phyloP scores from a whole-genome alignment of 2,797 vertebrate species.

The Crocodylus rhombifer region DNA sequence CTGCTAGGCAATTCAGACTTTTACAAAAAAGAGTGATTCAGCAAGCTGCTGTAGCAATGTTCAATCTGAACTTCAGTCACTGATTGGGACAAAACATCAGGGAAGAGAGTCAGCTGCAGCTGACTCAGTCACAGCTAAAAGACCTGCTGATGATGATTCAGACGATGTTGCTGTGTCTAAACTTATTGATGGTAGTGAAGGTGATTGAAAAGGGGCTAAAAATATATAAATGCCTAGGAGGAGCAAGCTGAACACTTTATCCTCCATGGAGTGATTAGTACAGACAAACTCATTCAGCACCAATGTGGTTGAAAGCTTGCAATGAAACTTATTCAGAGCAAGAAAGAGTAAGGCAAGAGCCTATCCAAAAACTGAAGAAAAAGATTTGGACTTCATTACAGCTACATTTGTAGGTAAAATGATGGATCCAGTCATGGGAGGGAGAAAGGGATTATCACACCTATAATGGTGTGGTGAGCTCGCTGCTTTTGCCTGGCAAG shows the following conservation, averaged over 20 bases:
- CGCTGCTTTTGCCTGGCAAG: no score
- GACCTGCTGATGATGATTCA: constrained; percentile 1
- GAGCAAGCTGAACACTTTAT: neutral
- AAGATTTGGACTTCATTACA: neutral
- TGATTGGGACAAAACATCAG: neutral
- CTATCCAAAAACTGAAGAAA: neutral
- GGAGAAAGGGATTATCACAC: neutral
- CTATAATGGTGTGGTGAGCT: neutral
- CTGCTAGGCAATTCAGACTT: neutral
- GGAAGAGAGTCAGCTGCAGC: neutral
- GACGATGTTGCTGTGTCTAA: neutral
- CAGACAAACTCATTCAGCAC: constrained; percentile 19
- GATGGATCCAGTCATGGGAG: neutral
- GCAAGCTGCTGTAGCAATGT: neutral
- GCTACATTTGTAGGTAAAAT: neutral
- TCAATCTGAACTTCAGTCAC: neutral
- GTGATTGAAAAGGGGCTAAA: constrained; percentile 62
- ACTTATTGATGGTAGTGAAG: constrained; percentile 39
- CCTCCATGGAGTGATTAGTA: neutral
- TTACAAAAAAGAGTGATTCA: neutral
- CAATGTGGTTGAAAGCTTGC: constrained; percentile 23
- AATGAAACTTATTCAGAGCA: neutral
- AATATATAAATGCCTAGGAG: constrained; percentile 23
- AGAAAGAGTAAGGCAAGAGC: neutral
- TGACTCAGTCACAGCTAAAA: neutral